These are phyloP conservation scores for Caranx melampygus DNA, from an alignment of 2,113 vertebrate species.

Conservation along the genomic window DNA sequence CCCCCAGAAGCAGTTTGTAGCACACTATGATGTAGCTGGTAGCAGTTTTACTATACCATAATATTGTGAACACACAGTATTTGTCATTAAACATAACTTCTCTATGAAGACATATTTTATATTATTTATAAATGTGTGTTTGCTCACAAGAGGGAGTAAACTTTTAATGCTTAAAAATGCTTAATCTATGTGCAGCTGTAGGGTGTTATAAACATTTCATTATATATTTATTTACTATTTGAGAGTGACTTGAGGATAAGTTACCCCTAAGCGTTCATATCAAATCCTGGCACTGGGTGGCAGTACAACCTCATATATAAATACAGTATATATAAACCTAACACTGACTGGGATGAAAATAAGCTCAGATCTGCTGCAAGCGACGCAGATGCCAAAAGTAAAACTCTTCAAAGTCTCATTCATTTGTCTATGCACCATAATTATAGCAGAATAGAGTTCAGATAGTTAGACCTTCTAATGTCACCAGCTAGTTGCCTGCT, in stretches of 20 bases:
- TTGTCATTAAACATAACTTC: not conserved
- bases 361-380: not conserved
- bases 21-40: no score
- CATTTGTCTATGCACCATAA: not conserved
- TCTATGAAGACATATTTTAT: not conserved
- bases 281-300: slow-evolving; percentile 27
- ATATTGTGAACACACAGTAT: not conserved
- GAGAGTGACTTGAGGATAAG: not conserved
- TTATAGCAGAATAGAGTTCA: not conserved
- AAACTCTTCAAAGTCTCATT: not conserved
- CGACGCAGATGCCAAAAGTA: not conserved
- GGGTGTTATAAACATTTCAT: not conserved
- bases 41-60: no score
- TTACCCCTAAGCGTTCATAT: not conserved
- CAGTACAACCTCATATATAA: slow-evolving; percentile 4
- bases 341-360: not conserved
- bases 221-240: not conserved
- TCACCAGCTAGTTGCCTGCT: no score
- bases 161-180: not conserved
- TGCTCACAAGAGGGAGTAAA: not conserved
- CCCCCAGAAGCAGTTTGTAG: no score
- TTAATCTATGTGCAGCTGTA: not conserved
- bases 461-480: no score
- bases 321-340: not conserved
- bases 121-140: not conserved